These are phyloP conservation scores for Lampris incognitus DNA, from an alignment of 2,113 vertebrate species.

Conservation along the genomic window DNA sequence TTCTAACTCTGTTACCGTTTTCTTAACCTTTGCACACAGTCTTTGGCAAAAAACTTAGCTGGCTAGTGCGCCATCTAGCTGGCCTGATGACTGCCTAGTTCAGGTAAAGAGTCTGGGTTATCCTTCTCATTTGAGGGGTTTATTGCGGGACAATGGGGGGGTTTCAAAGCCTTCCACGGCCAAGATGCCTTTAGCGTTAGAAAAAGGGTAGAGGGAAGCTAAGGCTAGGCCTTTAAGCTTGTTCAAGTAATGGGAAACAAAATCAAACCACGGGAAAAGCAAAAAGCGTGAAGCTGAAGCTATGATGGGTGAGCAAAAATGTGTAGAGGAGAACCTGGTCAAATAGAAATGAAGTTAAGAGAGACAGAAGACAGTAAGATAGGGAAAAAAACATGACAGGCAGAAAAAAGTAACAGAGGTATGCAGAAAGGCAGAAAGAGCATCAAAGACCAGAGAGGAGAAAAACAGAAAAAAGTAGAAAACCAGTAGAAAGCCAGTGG, in stretches of 20 bases:
- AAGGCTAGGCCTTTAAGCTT: conserved; percentile 59
- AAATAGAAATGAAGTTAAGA: conserved; percentile 25
- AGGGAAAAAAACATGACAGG: neutral
- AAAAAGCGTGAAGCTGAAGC: conserved; percentile 78
- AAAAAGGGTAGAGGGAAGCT: conserved; percentile 52
- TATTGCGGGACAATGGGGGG: conserved; percentile 19
- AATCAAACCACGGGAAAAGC: conserved; percentile 72
- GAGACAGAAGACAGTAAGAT: conserved; percentile 12
- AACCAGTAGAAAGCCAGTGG: conserved; percentile 17
- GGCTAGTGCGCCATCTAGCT: conserved; percentile 20
- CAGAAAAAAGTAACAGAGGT: conserved; percentile 2
- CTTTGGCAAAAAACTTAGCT: neutral
- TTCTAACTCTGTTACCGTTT: conserved; percentile 24
- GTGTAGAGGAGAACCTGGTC: conserved; percentile 27
- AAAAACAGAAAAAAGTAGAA: neutral
- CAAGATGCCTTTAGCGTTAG: conserved; percentile 54
- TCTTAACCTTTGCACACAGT: conserved; percentile 12
- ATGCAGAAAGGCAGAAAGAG: conserved; percentile 1
- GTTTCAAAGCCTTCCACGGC: conserved; percentile 76
- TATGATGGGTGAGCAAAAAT: conserved; percentile 61
- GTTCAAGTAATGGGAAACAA: conserved; percentile 67
- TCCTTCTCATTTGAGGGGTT: conserved; percentile 40
- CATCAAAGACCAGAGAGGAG: conserved; percentile 19
- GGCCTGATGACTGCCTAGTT: conserved; percentile 19
- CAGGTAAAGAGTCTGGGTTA: neutral